phyloP scores from a whole-genome alignment of 2,113 vertebrate species.

The Corapipo altera region DNA sequence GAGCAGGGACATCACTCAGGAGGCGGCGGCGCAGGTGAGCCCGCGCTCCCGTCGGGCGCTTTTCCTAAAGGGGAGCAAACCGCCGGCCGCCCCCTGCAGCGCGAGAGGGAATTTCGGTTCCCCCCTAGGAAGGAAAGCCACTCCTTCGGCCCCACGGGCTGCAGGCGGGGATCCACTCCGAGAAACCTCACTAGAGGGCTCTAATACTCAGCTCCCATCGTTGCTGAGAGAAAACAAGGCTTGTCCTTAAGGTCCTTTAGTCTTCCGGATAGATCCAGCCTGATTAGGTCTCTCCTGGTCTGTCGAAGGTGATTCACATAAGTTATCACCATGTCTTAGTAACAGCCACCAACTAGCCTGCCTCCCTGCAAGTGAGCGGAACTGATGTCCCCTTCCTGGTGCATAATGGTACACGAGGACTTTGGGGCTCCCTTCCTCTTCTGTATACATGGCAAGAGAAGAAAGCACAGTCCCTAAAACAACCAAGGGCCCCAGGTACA shows the following conservation, averaged over 20 bases:
- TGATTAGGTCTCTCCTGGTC: neutral
- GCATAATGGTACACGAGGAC: neutral
- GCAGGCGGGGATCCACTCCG: neutral
- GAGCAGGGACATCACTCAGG: neutral
- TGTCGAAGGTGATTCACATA: neutral
- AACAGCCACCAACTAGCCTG: neutral
- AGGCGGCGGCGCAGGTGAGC: neutral
- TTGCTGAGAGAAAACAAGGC: neutral
- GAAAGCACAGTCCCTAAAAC: neutral
- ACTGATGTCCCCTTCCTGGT: neutral
- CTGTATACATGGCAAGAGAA: neutral
- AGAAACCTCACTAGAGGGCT: conserved; percentile 54
- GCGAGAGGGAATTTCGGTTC: neutral
- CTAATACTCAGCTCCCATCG: neutral
- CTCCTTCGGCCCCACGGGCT: neutral
- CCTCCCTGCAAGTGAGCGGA: neutral
- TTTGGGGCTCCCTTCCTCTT: neutral
- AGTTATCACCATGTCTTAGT: neutral
- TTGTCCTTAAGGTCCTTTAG: neutral
- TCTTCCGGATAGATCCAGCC: neutral
- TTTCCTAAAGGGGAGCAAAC: neutral
- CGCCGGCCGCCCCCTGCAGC: accelerated
- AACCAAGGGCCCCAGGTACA: neutral
- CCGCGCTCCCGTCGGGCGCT: neutral
- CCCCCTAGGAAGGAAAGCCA: neutral